Conservation (phyloP, 2,797 vertebrate genomes). For the Xiphorhynchus erythropygius region DNA sequence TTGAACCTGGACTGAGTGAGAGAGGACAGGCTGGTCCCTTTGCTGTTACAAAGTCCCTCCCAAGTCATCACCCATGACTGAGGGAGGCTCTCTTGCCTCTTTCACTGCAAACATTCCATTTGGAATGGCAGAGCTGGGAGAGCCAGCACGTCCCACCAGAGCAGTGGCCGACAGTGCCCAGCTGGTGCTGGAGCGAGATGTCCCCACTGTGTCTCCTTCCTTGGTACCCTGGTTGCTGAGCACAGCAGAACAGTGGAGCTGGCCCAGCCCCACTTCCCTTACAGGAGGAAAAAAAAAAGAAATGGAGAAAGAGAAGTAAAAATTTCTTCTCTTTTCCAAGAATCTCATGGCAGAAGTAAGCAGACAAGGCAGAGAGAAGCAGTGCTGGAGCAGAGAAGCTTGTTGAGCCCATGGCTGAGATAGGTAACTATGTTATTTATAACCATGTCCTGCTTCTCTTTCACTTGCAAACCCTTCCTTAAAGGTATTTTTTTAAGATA, state of each 20-base stretch:
- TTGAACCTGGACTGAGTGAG: background rate
- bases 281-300: background rate
- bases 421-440: background rate
- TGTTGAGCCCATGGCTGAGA: background rate
- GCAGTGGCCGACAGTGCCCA: background rate
- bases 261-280: background rate
- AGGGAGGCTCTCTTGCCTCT: background rate
- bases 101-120: background rate
- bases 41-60: background rate
- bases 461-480: background rate
- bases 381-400: background rate
- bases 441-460: background rate
- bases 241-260: background rate
- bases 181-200: background rate
- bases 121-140: background rate
- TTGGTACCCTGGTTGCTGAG: background rate
- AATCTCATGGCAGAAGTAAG: constrained; percentile 15
- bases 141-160: background rate
- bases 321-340: constrained; percentile 22
- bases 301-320: constrained; percentile 39
- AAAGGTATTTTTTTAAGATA: background rate
- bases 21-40: background rate
- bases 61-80: accelerated
- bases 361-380: background rate
- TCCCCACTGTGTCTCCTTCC: background rate